These are phyloP conservation scores for Harpagifer antarcticus DNA, from an alignment of 2,797 vertebrate species.

Conservation along the genomic window DNA sequence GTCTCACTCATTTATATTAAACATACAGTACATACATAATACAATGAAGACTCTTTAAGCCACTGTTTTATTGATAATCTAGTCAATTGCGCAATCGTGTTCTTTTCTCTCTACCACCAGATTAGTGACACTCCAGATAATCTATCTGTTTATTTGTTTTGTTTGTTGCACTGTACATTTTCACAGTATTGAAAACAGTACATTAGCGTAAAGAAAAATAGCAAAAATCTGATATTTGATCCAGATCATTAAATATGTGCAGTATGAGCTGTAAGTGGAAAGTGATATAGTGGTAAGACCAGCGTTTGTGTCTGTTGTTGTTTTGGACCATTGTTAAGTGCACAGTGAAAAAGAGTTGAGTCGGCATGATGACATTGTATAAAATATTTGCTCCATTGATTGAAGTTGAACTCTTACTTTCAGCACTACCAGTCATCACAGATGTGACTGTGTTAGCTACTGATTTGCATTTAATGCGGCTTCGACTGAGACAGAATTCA, in stretches of 20 bases:
- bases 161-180: neutral
- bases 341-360: neutral
- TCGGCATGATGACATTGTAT: neutral
- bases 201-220: neutral
- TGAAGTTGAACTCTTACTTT: slow-evolving; percentile 39
- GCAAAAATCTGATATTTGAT: neutral
- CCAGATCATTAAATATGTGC: slow-evolving; percentile 6
- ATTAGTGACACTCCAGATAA: slow-evolving; percentile 37
- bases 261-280: neutral
- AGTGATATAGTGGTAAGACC: neutral
- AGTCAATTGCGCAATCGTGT: slow-evolving; percentile 24
- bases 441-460: slow-evolving; percentile 16
- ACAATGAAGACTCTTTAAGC: slow-evolving; percentile 46
- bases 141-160: slow-evolving; percentile 1
- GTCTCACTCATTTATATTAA: slow-evolving; percentile 56
- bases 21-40: slow-evolving; percentile 44
- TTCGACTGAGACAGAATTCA: slow-evolving; percentile 43
- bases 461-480: slow-evolving; percentile 52
- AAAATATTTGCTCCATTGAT: slow-evolving; percentile 26
- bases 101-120: slow-evolving; percentile 29
- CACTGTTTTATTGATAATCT: slow-evolving; percentile 41
- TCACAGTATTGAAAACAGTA: slow-evolving; percentile 3
- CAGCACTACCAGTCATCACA: slow-evolving; percentile 31
- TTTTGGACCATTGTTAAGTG: neutral
- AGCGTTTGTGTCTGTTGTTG: neutral